Evolutionary conservation across 2,888 invertebrate genomes (phyloP).

Genomic region (Harpagoxenus sublaevis): DNA sequence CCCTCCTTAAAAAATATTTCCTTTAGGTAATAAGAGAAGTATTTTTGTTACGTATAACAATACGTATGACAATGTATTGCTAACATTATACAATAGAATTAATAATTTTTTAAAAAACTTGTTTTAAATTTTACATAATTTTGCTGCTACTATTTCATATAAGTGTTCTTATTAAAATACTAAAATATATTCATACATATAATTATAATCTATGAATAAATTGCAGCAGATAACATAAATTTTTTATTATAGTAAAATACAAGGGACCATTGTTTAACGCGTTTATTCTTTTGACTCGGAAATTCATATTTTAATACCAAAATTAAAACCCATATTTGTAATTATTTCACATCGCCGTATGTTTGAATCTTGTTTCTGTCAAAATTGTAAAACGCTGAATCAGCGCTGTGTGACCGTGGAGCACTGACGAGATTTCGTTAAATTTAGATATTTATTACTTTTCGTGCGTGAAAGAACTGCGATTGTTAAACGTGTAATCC

Average conservation of each 20-base stretch:
- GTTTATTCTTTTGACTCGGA: not conserved
- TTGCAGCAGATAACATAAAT: not conserved
- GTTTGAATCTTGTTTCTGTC: not conserved
- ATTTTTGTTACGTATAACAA: no score
- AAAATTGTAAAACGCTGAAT: conserved; percentile 2
- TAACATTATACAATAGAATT: not conserved
- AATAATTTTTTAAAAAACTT: not conserved
- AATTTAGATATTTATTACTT: conserved; percentile 1
- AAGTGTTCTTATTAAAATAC: not conserved
- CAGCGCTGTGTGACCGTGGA: not conserved
- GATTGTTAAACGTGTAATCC: conserved; percentile 26
- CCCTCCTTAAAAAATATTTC: no score
- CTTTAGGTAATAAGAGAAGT: no score
- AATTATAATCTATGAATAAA: not conserved
- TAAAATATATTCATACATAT: not conserved
- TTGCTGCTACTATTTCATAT: not conserved
- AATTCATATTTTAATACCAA: not conserved
- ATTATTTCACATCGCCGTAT: conserved; percentile 10
- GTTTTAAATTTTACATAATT: not conserved
- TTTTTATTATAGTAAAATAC: not conserved
- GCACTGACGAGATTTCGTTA: not conserved
- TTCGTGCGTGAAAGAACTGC: not conserved
- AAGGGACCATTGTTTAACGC: not conserved
- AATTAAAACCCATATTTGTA: not conserved
- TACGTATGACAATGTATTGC: not conserved